These are phyloP conservation scores for Leptinotarsa haldemani DNA, from an alignment of 2,888 invertebrate genomes.

Conservation along the genomic window DNA sequence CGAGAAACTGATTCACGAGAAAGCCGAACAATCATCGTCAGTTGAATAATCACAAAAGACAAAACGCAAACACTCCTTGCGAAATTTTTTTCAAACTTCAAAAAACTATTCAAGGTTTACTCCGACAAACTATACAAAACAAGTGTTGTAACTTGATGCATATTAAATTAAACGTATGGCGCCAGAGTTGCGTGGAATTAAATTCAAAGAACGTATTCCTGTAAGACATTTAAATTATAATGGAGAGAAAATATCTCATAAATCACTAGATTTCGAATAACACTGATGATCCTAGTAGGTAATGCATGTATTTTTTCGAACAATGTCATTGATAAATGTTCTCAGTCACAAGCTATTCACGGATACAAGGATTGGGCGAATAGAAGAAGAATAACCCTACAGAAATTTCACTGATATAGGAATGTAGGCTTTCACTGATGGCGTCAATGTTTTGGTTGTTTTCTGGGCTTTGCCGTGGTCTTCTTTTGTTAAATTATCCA, in stretches of 20 bases:
- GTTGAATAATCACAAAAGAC: not conserved
- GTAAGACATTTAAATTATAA: not conserved
- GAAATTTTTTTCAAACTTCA: not conserved
- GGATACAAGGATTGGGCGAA: too few relatives aligned
- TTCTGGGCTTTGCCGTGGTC: too few relatives aligned
- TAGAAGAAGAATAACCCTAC: too few relatives aligned
- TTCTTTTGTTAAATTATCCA: too few relatives aligned
- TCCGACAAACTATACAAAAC: not conserved
- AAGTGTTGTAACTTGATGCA: constrained; percentile 8
- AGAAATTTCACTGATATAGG: too few relatives aligned
- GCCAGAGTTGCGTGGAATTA: constrained; percentile 10
- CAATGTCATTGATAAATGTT: not conserved
- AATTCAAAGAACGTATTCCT: not conserved
- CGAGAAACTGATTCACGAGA: not conserved
- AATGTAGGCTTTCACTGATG: too few relatives aligned
- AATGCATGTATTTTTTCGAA: not conserved
- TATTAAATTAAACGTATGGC: constrained; percentile 3
- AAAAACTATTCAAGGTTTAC: not conserved
- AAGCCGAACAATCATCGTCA: too few relatives aligned
- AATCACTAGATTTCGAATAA: constrained; percentile 7
- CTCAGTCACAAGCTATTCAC: too few relatives aligned
- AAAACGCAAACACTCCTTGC: not conserved
- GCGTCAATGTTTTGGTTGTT: too few relatives aligned
- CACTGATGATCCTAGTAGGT: not conserved
- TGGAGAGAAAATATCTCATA: constrained; percentile 4